Conservation (phyloP, 2,888 invertebrate genomes). For the Coelinius sp. region DNA sequence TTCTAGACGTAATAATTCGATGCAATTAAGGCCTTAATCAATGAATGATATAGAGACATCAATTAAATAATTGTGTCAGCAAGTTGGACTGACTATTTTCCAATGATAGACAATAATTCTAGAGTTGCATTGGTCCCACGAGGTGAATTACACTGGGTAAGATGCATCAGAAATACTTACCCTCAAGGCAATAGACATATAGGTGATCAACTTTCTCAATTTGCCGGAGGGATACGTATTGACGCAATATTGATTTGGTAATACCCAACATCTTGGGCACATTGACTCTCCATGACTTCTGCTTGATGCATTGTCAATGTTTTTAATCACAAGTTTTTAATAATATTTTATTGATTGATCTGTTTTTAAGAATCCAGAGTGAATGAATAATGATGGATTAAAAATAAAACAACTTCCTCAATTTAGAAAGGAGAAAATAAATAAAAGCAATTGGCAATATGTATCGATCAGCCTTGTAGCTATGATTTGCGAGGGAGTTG, state of each 20-base stretch:
- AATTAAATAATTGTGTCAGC: constrained; percentile 22
- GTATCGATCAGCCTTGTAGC: constrained; percentile 29
- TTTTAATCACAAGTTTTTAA: no score
- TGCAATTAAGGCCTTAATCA: not conserved
- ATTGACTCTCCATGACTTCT: not conserved
- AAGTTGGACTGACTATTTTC: not conserved
- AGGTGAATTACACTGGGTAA: not conserved
- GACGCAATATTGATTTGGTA: constrained; percentile 40
- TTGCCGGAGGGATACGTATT: constrained; percentile 36
- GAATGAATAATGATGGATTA: not conserved
- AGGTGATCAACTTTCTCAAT: constrained; percentile 43
- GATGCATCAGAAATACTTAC: constrained; percentile 27
- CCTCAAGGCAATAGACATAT: constrained; percentile 33
- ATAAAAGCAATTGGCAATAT: constrained; percentile 1
- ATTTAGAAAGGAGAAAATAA: constrained; percentile 18
- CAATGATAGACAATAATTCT: not conserved
- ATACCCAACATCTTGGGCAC: constrained; percentile 5
- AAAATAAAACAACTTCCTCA: not conserved
- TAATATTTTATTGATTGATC: not conserved
- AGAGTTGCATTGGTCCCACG: not conserved
- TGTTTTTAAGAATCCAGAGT: not conserved
- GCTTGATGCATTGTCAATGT: not conserved
- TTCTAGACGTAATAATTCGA: not conserved
- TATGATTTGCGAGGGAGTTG: constrained; percentile 37
- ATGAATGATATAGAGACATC: not conserved